A percentile compares a stretch with the other conserved stretches of the same genome.
Evolutionary conservation across 2,113 vertebrate species (phyloP).

Genomic region (Plectropomus leopardus): DNA sequence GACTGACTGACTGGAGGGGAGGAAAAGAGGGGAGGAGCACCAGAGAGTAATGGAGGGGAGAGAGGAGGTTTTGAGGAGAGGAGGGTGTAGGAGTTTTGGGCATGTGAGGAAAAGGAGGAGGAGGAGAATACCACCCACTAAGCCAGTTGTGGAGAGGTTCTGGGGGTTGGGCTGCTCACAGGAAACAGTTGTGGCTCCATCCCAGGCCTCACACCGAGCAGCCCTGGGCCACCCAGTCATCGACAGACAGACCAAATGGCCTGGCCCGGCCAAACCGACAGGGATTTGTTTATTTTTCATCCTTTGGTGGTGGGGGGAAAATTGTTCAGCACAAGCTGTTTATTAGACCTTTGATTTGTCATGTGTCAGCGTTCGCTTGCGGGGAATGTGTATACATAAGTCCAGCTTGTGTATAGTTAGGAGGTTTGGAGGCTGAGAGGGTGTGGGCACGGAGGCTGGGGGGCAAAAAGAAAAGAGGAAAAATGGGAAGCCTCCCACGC

Average conservation of each 20-base stretch:
- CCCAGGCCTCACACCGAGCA: slow-evolving; percentile 87
- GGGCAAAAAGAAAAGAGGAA: slow-evolving; percentile 41
- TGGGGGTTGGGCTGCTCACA: slow-evolving; percentile 83
- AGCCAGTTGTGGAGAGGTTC: slow-evolving; percentile 81
- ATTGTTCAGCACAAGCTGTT: slow-evolving; percentile 83
- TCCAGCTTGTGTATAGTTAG: slow-evolving; percentile 77
- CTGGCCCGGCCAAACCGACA: slow-evolving; percentile 71
- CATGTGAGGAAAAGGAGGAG: slow-evolving; percentile 53
- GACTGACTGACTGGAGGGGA: slow-evolving; percentile 39
- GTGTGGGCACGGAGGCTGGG: slow-evolving; percentile 41
- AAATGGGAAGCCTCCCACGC: slow-evolving; percentile 69
- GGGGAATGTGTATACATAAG: slow-evolving; percentile 79
- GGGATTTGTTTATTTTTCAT: slow-evolving; percentile 88
- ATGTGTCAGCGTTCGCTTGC: slow-evolving; percentile 80
- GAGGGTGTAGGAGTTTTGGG: slow-evolving; percentile 63
- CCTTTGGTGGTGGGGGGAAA: slow-evolving; percentile 75
- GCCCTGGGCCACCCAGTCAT: slow-evolving; percentile 85
- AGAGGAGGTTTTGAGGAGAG: slow-evolving; percentile 34
- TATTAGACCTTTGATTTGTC: slow-evolving; percentile 87
- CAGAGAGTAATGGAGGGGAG: slow-evolving; percentile 13
- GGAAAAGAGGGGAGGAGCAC: slow-evolving; percentile 18
- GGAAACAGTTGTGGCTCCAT: slow-evolving; percentile 86
- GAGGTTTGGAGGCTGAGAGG: slow-evolving; percentile 65
- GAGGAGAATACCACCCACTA: slow-evolving; percentile 85
- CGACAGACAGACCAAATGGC: slow-evolving; percentile 82